A percentile compares a stretch with the other conserved stretches of the same genome.
Conservation (phyloP, 2,888 invertebrate genomes). For the Drosophila macrospina region DNA sequence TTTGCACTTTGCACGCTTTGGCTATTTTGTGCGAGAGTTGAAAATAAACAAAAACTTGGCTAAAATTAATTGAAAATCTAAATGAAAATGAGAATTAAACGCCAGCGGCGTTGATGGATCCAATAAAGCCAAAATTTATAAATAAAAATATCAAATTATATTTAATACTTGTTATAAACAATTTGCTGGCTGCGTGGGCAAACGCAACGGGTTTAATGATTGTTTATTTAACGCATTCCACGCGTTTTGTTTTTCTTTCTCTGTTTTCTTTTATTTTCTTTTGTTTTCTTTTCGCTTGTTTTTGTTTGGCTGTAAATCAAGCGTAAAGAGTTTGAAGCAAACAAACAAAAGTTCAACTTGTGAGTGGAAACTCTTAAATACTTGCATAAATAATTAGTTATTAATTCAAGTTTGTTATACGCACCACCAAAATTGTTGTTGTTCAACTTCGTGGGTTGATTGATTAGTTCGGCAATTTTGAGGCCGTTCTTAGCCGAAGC, state of each 20-base stretch:
- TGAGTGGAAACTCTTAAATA: not conserved
- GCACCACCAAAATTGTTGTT: constrained; percentile 81
- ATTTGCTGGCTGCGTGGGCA: constrained; percentile 14
- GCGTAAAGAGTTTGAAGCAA: constrained; percentile 33
- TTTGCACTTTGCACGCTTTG: constrained; percentile 11
- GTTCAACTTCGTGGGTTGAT: constrained; percentile 80
- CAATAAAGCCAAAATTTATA: constrained; percentile 35
- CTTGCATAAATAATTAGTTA: not conserved
- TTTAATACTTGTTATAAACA: constrained; percentile 46
- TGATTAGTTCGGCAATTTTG: constrained; percentile 82
- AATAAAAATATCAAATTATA: constrained; percentile 52
- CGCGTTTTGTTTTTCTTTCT: not conserved
- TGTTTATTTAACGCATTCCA: constrained; percentile 51
- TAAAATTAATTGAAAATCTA: constrained; percentile 16
- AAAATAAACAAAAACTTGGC: constrained; percentile 14
- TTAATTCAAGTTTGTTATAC: constrained; percentile 24
- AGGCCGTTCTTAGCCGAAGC: constrained; percentile 56
- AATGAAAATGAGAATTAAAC: constrained; percentile 20
- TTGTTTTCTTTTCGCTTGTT: not conserved
- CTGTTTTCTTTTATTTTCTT: not conserved
- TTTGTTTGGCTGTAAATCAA: constrained; percentile 41
- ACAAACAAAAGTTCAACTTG: constrained; percentile 26
- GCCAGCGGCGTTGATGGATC: constrained; percentile 14
- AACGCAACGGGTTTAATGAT: constrained; percentile 23
- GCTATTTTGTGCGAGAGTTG: constrained; percentile 8